A percentile compares a stretch with the other conserved stretches of the same genome.
These are phyloP conservation scores for Pelvicachromis taeniatus DNA, from an alignment of 2,113 vertebrate species.

Conservation along the genomic window DNA sequence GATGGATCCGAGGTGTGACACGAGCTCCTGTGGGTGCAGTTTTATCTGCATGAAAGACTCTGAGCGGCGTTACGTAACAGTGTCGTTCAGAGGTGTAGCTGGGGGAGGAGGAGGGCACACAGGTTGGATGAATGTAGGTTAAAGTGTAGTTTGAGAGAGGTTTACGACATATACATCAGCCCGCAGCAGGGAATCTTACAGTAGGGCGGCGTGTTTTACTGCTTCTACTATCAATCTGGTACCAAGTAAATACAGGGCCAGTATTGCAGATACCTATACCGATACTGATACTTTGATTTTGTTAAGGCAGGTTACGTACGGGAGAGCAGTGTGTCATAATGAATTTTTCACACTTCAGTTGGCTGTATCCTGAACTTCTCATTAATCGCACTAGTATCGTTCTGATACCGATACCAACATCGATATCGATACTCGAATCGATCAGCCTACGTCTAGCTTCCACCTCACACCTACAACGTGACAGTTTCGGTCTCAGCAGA, in stretches of 20 bases:
- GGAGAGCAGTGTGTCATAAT: not conserved
- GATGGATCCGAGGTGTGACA: not conserved
- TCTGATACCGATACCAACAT: not conserved
- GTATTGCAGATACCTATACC: not conserved
- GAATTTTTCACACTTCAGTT: not conserved
- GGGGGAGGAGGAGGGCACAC: not conserved
- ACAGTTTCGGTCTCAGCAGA: slow-evolving; percentile 28
- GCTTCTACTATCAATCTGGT: slow-evolving; percentile 3
- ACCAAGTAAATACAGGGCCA: not conserved
- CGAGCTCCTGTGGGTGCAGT: not conserved
- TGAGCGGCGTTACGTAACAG: slow-evolving; percentile 18
- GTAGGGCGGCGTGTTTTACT: slow-evolving; percentile 9
- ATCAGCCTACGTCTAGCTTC: not conserved
- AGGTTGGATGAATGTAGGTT: not conserved
- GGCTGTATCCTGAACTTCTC: not conserved
- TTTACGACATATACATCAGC: slow-evolving; percentile 3
- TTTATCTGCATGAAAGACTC: not conserved
- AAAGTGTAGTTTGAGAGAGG: slow-evolving; percentile 2
- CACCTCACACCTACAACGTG: slow-evolving; percentile 24
- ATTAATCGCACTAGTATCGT: not conserved
- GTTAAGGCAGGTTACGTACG: not conserved
- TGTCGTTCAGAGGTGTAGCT: not conserved
- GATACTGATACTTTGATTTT: not conserved
- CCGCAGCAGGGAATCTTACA: not conserved
- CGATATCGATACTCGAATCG: not conserved